Evolutionary conservation across 2,113 vertebrate species (phyloP).

Genomic region (Upupa epops): DNA sequence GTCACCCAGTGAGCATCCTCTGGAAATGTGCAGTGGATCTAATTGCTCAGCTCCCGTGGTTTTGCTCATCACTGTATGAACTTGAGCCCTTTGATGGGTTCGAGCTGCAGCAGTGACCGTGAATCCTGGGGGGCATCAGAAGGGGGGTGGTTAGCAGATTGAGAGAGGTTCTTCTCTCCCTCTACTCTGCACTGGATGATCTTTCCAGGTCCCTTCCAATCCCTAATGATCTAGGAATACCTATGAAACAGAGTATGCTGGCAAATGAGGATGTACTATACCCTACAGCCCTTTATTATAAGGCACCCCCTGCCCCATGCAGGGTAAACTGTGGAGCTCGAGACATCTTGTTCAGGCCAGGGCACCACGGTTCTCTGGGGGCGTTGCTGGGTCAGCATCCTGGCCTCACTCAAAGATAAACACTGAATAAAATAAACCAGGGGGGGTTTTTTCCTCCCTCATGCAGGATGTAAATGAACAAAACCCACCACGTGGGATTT

Average conservation of each 20-base stretch:
- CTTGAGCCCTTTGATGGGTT: background rate
- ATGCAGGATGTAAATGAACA: background rate
- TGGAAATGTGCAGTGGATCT: background rate
- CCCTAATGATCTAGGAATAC: no score
- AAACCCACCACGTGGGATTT: background rate
- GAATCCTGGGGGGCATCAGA: no score
- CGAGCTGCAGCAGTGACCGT: background rate
- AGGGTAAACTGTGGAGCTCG: background rate
- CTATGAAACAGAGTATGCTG: background rate
- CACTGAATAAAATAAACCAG: background rate
- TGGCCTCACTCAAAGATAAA: background rate
- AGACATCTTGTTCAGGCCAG: background rate
- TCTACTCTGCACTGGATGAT: no score
- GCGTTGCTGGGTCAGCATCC: background rate
- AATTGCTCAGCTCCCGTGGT: background rate
- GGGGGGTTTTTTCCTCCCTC: fast-evolving
- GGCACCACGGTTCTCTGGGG: background rate
- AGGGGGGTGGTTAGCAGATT: no score
- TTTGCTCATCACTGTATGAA: background rate
- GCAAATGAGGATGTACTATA: background rate
- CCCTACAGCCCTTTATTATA: background rate
- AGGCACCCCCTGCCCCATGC: background rate
- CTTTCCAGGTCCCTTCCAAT: no score
- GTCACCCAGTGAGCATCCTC: fast-evolving
- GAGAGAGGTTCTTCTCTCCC: no score